Percentiles rank a stretch among this genome's conserved stretches.
These are phyloP conservation scores for Drosophila sproati DNA, from an alignment of 1,140 invertebrate species.

Conservation along the genomic window DNA sequence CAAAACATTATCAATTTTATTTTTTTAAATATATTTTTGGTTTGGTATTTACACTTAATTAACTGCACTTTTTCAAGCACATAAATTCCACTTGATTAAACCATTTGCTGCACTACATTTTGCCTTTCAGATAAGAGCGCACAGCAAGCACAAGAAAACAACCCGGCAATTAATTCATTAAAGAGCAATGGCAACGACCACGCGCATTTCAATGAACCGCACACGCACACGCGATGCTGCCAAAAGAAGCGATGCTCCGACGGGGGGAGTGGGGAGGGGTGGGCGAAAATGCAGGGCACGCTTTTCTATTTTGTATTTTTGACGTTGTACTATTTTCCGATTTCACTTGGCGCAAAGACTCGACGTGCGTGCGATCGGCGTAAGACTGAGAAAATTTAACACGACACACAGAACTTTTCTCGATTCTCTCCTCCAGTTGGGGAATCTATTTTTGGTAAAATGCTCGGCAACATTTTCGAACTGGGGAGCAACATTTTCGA, in stretches of 20 bases:
- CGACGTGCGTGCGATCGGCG: constrained; percentile 59
- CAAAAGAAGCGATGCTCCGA: neutral
- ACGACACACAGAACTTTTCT: constrained; percentile 26
- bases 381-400: constrained; percentile 48
- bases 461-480: constrained; percentile 69
- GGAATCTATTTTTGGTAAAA: constrained; percentile 73
- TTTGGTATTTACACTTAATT: constrained; percentile 78
- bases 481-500: constrained; percentile 61
- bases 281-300: constrained; percentile 50
- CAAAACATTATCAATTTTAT: constrained; percentile 43
- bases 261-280: neutral
- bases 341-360: constrained; percentile 28
- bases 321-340: constrained; percentile 13
- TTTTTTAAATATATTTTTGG: neutral
- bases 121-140: constrained; percentile 44
- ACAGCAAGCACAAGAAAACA: constrained; percentile 37
- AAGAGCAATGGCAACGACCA: constrained; percentile 62
- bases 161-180: constrained; percentile 77
- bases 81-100: constrained; percentile 84
- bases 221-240: constrained; percentile 39
- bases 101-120: constrained; percentile 72
- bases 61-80: constrained; percentile 73
- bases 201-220: constrained; percentile 56
- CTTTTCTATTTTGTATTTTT: constrained; percentile 64
- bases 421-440: constrained; percentile 28